phyloP scores from a whole-genome alignment of 2,797 vertebrate genomes.

The Toxotes lorentzi region DNA sequence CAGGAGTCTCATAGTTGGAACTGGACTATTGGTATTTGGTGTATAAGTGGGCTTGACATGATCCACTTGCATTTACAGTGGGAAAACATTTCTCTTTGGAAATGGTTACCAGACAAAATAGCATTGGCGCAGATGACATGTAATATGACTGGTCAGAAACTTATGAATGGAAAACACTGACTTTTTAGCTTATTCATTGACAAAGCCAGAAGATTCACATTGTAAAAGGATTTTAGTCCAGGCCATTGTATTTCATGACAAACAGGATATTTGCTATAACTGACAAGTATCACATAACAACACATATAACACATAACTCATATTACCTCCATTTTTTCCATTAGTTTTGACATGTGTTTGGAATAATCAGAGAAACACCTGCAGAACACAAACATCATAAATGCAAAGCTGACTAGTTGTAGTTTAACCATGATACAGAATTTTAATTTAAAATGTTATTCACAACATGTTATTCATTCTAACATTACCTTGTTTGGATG shows the following conservation, averaged over 20 bases:
- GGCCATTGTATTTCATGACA: not conserved
- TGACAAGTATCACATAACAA: not conserved
- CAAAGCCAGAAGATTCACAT: not conserved
- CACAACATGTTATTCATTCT: not conserved
- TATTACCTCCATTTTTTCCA: not conserved
- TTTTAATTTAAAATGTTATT: not conserved
- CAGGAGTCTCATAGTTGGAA: constrained; percentile 33
- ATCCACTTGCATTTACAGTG: constrained; percentile 53
- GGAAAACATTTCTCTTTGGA: constrained; percentile 45
- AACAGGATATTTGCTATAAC: not conserved
- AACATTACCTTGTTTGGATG: not conserved
- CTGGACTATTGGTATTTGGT: constrained; percentile 26
- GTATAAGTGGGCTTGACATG: constrained; percentile 42
- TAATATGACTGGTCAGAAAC: constrained; percentile 25
- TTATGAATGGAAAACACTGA: constrained; percentile 36
- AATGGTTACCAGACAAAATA: constrained; percentile 44
- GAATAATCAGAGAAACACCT: not conserved
- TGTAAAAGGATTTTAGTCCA: not conserved
- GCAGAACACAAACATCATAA: not conserved
- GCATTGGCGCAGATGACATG: constrained; percentile 8
- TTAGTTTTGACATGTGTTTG: not conserved
- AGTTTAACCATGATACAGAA: too few species aligned
- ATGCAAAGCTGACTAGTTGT: not conserved
- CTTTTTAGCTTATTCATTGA: constrained; percentile 5
- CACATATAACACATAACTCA: not conserved